Conservation (phyloP, 2,888 invertebrate species). For the Aromia moschata region DNA sequence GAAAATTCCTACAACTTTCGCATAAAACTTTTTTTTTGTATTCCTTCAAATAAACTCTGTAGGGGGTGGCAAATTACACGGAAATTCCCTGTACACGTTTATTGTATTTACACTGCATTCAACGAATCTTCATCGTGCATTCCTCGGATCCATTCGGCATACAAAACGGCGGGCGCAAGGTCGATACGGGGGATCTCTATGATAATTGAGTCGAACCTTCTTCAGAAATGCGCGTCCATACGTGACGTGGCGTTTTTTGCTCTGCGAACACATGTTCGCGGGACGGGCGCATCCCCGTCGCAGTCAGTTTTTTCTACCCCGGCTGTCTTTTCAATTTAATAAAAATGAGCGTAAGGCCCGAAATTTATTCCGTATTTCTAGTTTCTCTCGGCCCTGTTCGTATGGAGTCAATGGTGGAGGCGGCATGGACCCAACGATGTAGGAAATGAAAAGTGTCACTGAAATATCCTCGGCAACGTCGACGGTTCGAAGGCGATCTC, state of each 20-base stretch:
- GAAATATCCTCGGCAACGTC: background rate
- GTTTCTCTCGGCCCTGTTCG: background rate
- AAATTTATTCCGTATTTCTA: conserved; percentile 5
- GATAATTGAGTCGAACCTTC: conserved; percentile 48
- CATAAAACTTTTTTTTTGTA: no score
- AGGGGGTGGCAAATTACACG: no score
- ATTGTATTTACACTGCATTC: no score
- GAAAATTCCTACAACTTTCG: no score
- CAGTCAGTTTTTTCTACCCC: conserved; percentile 19
- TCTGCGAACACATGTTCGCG: conserved; percentile 36
- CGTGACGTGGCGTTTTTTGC: conserved; percentile 43
- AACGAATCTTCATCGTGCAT: background rate
- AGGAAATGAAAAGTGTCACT: conserved; percentile 9
- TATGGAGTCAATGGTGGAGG: conserved; percentile 1
- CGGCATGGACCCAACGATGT: conserved; percentile 7
- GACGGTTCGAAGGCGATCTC: background rate
- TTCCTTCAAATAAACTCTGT: no score
- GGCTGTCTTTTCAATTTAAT: conserved; percentile 17
- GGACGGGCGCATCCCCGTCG: conserved; percentile 9
- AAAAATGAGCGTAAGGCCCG: conserved; percentile 15
- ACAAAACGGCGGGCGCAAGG: conserved; percentile 46
- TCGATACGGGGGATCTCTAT: conserved; percentile 23
- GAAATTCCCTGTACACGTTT: no score
- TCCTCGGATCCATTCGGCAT: conserved; percentile 44
- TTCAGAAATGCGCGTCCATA: conserved; percentile 37